phyloP scores from a whole-genome alignment of 2,113 vertebrate genomes.

The Cyprinus carpio region DNA sequence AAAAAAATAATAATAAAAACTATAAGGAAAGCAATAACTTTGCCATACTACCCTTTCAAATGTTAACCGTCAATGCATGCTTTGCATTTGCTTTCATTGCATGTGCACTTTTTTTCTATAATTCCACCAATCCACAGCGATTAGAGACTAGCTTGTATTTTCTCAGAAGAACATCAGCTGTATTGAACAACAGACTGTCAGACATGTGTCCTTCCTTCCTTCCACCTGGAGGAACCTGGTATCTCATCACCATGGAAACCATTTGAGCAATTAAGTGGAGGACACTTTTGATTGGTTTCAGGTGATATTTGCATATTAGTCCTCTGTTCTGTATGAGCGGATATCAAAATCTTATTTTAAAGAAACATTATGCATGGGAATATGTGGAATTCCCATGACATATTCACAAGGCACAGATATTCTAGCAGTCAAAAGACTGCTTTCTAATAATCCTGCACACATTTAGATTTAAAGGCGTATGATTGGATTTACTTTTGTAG shows the following conservation, averaged over 20 bases:
- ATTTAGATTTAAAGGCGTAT: no score
- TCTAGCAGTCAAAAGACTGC: background rate
- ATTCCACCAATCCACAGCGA: background rate
- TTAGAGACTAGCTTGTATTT: background rate
- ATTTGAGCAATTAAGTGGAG: background rate
- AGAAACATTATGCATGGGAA: background rate
- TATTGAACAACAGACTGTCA: background rate
- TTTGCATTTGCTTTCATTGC: background rate
- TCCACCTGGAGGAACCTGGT: background rate
- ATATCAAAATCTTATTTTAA: background rate
- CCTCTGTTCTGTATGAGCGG: background rate
- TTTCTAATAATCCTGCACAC: no score
- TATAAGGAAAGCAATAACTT: no score
- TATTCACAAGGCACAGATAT: background rate
- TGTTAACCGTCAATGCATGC: no score
- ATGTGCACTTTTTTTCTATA: background rate
- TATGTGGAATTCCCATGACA: background rate
- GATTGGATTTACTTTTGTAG: no score
- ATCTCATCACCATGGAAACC: background rate
- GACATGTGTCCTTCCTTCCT: background rate
- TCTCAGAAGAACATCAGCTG: background rate
- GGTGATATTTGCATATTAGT: background rate
- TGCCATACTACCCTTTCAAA: no score
- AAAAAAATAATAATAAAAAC: no score
- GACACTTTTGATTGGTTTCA: background rate